Conservation (phyloP, 2,797 vertebrate species). For the Betta splendens region DNA sequence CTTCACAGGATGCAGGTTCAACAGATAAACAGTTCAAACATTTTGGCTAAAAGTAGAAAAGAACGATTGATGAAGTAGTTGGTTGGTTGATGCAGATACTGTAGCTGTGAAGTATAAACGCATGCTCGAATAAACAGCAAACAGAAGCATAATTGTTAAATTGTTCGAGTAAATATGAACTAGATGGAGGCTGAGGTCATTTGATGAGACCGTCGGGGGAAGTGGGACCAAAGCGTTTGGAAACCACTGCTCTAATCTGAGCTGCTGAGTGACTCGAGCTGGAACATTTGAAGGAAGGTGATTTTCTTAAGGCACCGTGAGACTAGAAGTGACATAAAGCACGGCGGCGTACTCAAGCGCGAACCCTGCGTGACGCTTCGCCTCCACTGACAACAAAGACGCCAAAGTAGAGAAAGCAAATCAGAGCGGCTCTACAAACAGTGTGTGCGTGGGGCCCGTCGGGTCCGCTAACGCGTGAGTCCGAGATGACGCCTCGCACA, state of each 20-base stretch:
- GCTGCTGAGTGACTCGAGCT: not conserved
- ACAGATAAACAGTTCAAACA: not conserved
- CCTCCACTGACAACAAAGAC: slow-evolving; percentile 3
- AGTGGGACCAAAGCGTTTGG: not conserved
- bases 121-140: too few relatives aligned
- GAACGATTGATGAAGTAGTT: not conserved
- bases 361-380: not conserved
- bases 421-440: slow-evolving; percentile 30
- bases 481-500: slow-evolving; percentile 5
- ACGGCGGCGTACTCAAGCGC: too few relatives aligned
- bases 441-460: slow-evolving; percentile 7
- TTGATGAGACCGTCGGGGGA: too few relatives aligned
- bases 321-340: not conserved
- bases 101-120: too few relatives aligned
- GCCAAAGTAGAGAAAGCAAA: not conserved
- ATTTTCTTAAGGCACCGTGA: too few relatives aligned
- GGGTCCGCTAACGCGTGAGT: slow-evolving; percentile 24
- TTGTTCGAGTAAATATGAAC: not conserved
- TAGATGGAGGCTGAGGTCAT: too few relatives aligned
- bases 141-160: not conserved
- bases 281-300: not conserved
- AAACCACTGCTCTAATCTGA: not conserved
- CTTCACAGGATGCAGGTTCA: not conserved
- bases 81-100: too few relatives aligned
- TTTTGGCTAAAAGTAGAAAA: not conserved